Percentiles rank a stretch among this genome's conserved stretches.
Evolutionary conservation across 2,113 vertebrate genomes (phyloP).

Genomic region (Pollachius pollachius): DNA sequence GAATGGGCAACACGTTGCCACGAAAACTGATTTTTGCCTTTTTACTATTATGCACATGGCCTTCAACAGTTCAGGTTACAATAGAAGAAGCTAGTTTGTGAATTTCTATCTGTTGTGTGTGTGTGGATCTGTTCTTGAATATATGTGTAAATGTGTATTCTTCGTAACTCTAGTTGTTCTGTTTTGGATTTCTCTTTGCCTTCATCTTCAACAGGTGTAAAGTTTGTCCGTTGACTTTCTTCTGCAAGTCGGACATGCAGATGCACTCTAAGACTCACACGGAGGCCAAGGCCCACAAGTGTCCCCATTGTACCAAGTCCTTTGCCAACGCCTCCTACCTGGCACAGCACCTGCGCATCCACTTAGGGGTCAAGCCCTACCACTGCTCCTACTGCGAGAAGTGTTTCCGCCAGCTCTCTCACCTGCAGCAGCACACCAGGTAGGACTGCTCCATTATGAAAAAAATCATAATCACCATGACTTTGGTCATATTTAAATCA

Average conservation of each 20-base stretch:
- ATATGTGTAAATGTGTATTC: no score
- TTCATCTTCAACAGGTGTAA: conserved; percentile 81
- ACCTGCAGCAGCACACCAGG: conserved; percentile 99
- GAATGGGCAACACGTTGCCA: no score
- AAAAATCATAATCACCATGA: background rate
- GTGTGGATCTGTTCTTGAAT: no score
- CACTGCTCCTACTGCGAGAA: conserved; percentile 98
- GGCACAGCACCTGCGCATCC: conserved; percentile 97
- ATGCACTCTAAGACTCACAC: conserved; percentile 98
- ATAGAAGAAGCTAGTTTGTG: no score
- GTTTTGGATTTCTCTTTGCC: background rate
- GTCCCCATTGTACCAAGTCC: conserved; percentile 96
- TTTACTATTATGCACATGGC: no score
- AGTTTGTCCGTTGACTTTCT: conserved; percentile 96
- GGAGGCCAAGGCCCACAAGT: conserved; percentile 97
- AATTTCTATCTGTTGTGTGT: no score
- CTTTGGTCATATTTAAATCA: no score
- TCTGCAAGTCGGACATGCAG: conserved; percentile 99
- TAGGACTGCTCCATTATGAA: conserved; percentile 36
- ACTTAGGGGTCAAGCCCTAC: conserved; percentile 95
- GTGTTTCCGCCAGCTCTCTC: conserved; percentile 92
- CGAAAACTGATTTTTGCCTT: no score
- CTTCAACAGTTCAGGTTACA: no score
- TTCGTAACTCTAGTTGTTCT: background rate
- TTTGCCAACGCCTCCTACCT: conserved; percentile 95